Conservation (phyloP, 2,113 vertebrate genomes). For the Carlito syrichta region DNA sequence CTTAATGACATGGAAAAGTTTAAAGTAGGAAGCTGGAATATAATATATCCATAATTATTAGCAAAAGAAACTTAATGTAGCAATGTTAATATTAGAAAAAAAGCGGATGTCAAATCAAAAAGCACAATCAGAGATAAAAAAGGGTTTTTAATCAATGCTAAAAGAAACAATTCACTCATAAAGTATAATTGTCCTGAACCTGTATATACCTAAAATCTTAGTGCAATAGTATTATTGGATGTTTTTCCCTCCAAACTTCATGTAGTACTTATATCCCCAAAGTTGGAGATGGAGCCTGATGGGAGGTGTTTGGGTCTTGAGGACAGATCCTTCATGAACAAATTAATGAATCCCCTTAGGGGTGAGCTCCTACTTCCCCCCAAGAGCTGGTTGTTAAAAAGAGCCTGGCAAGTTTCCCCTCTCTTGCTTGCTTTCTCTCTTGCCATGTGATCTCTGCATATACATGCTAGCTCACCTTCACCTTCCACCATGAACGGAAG, state of each 20-base stretch:
- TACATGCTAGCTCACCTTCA: background rate
- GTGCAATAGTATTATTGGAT: background rate
- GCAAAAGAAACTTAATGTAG: background rate
- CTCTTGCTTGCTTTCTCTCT: background rate
- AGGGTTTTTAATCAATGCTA: background rate
- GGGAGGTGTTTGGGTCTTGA: background rate
- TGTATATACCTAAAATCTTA: background rate
- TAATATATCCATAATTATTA: background rate
- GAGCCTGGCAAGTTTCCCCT: background rate
- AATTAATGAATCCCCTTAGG: background rate
- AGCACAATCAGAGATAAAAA: background rate
- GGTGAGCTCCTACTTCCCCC: background rate
- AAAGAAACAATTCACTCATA: background rate
- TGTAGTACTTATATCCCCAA: background rate
- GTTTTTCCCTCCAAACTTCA: background rate
- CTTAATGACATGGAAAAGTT: background rate
- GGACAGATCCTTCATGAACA: background rate
- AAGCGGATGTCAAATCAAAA: background rate
- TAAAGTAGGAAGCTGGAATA: background rate
- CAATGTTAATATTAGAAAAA: background rate
- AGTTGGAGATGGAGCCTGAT: background rate
- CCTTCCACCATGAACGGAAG: background rate
- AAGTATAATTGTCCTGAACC: background rate
- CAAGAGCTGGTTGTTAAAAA: background rate
- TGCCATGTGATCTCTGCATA: background rate